Percentiles rank a stretch among this genome's conserved stretches.
Conservation (phyloP, 2,797 vertebrate genomes). For the Pyrocephalus nanus region DNA sequence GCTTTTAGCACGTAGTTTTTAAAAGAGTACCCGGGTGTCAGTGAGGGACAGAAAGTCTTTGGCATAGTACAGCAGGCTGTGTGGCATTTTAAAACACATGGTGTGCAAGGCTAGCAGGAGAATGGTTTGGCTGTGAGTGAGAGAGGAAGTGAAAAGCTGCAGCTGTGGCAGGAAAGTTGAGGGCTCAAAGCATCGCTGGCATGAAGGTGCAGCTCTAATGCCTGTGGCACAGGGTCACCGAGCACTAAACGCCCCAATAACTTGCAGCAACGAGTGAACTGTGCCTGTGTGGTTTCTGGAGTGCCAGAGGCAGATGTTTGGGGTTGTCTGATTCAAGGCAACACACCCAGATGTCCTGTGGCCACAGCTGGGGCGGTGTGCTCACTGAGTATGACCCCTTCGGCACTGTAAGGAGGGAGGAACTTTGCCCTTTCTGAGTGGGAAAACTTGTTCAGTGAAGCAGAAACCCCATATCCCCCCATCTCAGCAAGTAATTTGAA, state of each 20-base stretch:
- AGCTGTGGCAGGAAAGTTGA: neutral
- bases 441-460: neutral
- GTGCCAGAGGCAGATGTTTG: neutral
- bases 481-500: neutral
- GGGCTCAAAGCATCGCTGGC: neutral
- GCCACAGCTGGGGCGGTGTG: neutral
- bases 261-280: neutral
- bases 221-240: neutral
- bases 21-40: neutral
- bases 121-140: neutral
- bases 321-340: neutral
- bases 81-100: slow-evolving; percentile 61
- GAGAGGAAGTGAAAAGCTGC: neutral
- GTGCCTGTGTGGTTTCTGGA: neutral
- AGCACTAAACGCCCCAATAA: neutral
- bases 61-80: slow-evolving; percentile 18
- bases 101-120: slow-evolving; percentile 17
- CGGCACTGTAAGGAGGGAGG: neutral
- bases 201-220: neutral
- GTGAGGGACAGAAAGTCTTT: slow-evolving; percentile 27
- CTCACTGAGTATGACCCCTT: neutral
- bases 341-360: neutral
- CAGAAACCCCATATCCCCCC: neutral
- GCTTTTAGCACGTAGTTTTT: slow-evolving; percentile 1
- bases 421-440: neutral